Percentiles rank a stretch among this genome's conserved stretches.
Evolutionary conservation across 30 jellyfish, hydroid and myxozoan species (phyloP).

Genomic region (Aurelia aurita complex sp. Pacific): DNA sequence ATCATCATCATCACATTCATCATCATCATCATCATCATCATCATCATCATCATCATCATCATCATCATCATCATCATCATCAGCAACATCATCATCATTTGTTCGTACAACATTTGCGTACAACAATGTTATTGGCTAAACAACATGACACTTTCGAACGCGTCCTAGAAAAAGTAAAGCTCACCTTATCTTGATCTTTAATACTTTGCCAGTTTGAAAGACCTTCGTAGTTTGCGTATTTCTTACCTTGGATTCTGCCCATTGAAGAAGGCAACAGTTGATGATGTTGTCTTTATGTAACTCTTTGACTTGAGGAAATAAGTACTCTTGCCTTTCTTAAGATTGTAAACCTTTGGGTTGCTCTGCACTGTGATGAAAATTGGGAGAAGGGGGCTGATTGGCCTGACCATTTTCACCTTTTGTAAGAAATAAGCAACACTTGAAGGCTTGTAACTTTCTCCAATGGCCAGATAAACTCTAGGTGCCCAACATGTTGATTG

Average conservation of each 20-base stretch:
- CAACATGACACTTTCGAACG: too few relatives aligned
- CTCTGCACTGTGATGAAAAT: not conserved
- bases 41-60: constrained; percentile 17
- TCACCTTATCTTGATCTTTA: too few relatives aligned
- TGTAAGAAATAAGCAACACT: constrained; percentile 20
- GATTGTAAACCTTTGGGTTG: not conserved
- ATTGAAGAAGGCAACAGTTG: constrained; percentile 21
- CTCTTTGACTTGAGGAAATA: constrained; percentile 25
- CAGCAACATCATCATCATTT: constrained; percentile 11
- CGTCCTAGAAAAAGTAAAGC: too few relatives aligned
- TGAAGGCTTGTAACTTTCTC: constrained; percentile 40
- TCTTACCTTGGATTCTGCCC: constrained; percentile 26
- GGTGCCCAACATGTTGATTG: constrained; percentile 54
- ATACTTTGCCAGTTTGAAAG: too few relatives aligned
- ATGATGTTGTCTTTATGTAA: constrained; percentile 11
- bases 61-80: constrained; percentile 27
- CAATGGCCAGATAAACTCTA: constrained; percentile 22
- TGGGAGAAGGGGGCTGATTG: not conserved
- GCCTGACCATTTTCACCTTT: constrained; percentile 7
- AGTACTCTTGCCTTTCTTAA: constrained; percentile 10
- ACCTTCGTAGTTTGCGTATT: too few relatives aligned
- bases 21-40: constrained; percentile 24
- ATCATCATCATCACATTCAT: constrained; percentile 14
- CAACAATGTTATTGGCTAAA: too few relatives aligned
- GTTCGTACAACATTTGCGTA: too few relatives aligned